Base-by-base conservation (phyloP, 2,113 vertebrate genomes). In the Ploceus nigricollis region DNA sequence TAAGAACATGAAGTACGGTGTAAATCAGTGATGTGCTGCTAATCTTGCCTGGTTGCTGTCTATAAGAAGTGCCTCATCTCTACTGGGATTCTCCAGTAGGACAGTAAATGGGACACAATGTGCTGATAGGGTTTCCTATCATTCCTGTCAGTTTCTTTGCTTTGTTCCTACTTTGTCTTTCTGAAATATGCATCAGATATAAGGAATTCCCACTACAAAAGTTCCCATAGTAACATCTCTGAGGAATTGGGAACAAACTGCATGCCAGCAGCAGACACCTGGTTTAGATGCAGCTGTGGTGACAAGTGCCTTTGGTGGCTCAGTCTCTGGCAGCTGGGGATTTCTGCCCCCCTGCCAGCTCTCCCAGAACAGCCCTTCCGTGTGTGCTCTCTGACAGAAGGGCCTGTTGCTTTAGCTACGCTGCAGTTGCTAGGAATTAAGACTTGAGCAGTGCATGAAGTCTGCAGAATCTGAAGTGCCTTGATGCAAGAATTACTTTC, bases 111-210 rank as follows among this genome's bases (percentile, higher is more conserved):
- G 42, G 64, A 47, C 64, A 47, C 54, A 28, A 0, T 30, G 40
- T 89, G 60, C 44, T 71, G 39, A 50, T 78, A 24, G 0, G 1
- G 6, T 73, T 88, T 86, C 35, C n/a, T 45, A 3, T 73, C 19
- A 3, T 54, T 94, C 45, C 53, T 33, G 13, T 68, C 40, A 13
- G 25, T 51, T 81, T 91, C 50, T 66, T 89, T 85, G 22, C 65
- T 56, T 90, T 87, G 69, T 87, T 90, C 47, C 42, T 84, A 5
- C 22, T 82, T 30, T 80, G 16, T 69, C n/a, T 60, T 89, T 90
- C 37, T 87, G 56, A 93, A 91, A 75, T 45, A 82, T 56, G n/a
- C 31, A 72, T 71, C 61, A 69, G 61, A 30, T 56, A 19, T 9
- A 45, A 82, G 65, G 57, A 87, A 42, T 22, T 85, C 53, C 64